Base-by-base conservation (phyloP, 1,140 invertebrate species). In the Pogonus chalceus region DNA sequence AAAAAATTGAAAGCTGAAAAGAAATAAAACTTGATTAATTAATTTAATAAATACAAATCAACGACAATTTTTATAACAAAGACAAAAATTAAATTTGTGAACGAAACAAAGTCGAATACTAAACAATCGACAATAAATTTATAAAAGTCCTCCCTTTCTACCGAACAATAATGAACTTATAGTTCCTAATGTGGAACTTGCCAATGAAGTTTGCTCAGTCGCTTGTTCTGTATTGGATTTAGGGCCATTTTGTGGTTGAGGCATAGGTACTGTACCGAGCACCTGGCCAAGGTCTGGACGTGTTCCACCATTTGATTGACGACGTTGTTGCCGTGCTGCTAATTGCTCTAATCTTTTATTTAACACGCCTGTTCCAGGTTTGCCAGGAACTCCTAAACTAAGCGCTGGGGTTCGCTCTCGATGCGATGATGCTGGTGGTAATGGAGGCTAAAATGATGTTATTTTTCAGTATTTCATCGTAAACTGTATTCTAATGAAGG, bases 141-240 rank as follows among this genome's bases (percentile, higher is more conserved):
- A 89, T 57, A 89, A 76, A 58, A 88, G 76, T 14, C 88, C 87
- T 43, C 87, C 88, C 65, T 90, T 90, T 51, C 88, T 75, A 23
- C 87, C 88, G 68, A 90, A 90, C 10, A 90, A 73, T 58, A 90
- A 74, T 20, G 83, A 83, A 72, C 86, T 88, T 50, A 90, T 79
- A 21, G 85, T 87, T 51, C 87, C 87, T 14, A 88, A 72, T 1
- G 86, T 79, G 14, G 83, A 81, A 55, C 79, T 76, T 10, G 62
- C 35, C 23, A 58, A 56, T 24, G 52, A 49, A 31, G 64, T 62
- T 53, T 64, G 59, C 60, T 67, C 66, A 31, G 62, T 60, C 43
- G 24, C 56, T 49, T 53, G 55, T 2, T 73, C 65, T 56, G 73
- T 70, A 48, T 73, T 73, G 4, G 74, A 70, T 20, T 70, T 64